Evolutionary conservation across 2,797 vertebrate genomes (phyloP), one percentile per base, ranked within the genome.

Genomic region (Falco rusticolus): DNA sequence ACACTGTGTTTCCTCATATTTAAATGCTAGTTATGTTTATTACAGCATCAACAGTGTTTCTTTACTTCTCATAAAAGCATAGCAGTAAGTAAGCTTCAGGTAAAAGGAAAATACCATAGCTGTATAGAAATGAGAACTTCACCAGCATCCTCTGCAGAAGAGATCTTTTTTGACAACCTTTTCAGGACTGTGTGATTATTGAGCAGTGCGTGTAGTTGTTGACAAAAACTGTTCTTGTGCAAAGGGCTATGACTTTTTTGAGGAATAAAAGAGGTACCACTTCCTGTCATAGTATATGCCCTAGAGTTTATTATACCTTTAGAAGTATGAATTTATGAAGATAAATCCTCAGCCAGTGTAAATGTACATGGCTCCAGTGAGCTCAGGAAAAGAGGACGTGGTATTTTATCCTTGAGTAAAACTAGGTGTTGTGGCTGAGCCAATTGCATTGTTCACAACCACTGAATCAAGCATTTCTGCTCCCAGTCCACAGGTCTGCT

Each of bases 401-500:
- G 25, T 88, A 31, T 84, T 94, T 93, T 79, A 48, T 68, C 54
- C 59, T 65, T 63, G 59, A 22, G 9, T 86, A 19, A 64, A 81
- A 33, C 3, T 2, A 5, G 17, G 26, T 33, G 29, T 29, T 86
- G 61, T 56, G 64, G 12, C 56, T 70, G 64, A 68, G 82, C 43
- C 64, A 15, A 0, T 31, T 41, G 48, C 50, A 11, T 57, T 78
- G 45, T 47, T 93, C 22, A 1, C 37, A 57, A 2, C 12, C 3
- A 1, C 60, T 81, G 79, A 91, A 89, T 75, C 45, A 43, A 91
- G 10, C 5, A 6, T 61, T 80, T 79, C 45, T 82, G 16, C 37
- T 89, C 26, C 41, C 34, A 15, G 12, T 33, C 28, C 4, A 0
- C 12, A 31, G 59, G 48, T n/a, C 3, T 2, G 0, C 28, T 81